A percentile compares a stretch with the other conserved stretches of the same genome.
These are phyloP conservation scores for cattle (Bos taurus) DNA, from an alignment of 2,113 vertebrate genomes.

Conservation along the genomic window DNA sequence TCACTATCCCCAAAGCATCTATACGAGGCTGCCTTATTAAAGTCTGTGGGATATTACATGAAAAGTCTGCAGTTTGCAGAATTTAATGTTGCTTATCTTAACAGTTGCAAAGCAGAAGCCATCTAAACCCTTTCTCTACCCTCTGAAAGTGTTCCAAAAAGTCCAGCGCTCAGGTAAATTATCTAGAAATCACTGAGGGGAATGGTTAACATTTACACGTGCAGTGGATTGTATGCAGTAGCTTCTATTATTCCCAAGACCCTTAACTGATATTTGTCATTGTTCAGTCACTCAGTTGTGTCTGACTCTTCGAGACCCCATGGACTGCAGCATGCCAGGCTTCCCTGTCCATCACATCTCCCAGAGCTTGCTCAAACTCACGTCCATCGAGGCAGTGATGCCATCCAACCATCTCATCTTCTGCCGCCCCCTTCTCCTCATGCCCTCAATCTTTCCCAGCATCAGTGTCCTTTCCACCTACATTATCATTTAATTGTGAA, in stretches of 20 bases:
- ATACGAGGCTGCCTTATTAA: not conserved
- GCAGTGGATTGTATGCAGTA: not conserved
- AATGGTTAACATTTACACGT: not conserved
- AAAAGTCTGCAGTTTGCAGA: not conserved
- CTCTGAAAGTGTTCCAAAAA: not conserved
- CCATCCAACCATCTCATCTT: not conserved
- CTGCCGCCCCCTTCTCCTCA: not conserved
- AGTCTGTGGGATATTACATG: not conserved
- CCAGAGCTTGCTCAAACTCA: not conserved
- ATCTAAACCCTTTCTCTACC: not conserved
- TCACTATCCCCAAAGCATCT: not conserved
- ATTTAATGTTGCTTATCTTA: not conserved
- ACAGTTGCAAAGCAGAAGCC: not conserved
- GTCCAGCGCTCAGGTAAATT: no score
- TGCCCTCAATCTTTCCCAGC: not conserved
- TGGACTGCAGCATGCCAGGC: not conserved
- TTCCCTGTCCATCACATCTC: not conserved
- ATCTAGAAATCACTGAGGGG: no score
- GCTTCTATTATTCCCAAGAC: no score
- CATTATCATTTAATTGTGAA: not conserved
- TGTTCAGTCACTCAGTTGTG: not conserved
- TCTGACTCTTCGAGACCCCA: not conserved
- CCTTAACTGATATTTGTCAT: not conserved
- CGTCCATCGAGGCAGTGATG: not conserved
- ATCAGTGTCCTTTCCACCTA: not conserved